Base-by-base conservation (phyloP, 2,888 invertebrate genomes). In the Philereme transversata region DNA sequence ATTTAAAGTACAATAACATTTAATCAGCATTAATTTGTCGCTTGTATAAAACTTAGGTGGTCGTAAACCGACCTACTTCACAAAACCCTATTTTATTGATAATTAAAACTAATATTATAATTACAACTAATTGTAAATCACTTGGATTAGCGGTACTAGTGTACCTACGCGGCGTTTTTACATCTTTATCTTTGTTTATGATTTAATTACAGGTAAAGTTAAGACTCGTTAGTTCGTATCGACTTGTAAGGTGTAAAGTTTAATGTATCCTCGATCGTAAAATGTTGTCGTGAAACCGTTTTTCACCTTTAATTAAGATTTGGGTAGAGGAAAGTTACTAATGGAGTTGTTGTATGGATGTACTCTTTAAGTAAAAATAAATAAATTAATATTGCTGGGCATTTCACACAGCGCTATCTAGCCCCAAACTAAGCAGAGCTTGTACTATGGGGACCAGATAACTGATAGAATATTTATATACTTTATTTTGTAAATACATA, bases 71-170 rank as follows among this genome's bases (percentile, higher is more conserved):
- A 71, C 67, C 72, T 71, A 76, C 71, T 77, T 76, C 68, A 72
- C 70, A 79, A 79, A 79, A 79, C 78, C 72, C 68, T 64, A 73
- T 77, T 79, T 80, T 77, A 77, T 82, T 81, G 90, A 88, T 90
- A 92, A 92, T 91, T 92, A 90, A 88, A 88, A 81, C 78, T 77
- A 80, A 73, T 74, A 78, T 77, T 74, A 77, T 89, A 88, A 89
- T 88, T 89, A 89, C 82, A 76, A 76, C 73, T 86, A 87, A 88
- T 87, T 89, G 87, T 90, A 90, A 88, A 89, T 90, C 86, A 87
- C 68, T 69, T 75, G 83, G 91, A 90, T 91, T 88, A 88, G 81
- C 70, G 67, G 66, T 70, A 64, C 68, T 75, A 57, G 36, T 8
- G 41, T 60, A 61, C 48, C 52, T 60, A 81, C 86, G 90, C 89